Conservation (phyloP, 2,797 vertebrate species). For the Periparus ater region DNA sequence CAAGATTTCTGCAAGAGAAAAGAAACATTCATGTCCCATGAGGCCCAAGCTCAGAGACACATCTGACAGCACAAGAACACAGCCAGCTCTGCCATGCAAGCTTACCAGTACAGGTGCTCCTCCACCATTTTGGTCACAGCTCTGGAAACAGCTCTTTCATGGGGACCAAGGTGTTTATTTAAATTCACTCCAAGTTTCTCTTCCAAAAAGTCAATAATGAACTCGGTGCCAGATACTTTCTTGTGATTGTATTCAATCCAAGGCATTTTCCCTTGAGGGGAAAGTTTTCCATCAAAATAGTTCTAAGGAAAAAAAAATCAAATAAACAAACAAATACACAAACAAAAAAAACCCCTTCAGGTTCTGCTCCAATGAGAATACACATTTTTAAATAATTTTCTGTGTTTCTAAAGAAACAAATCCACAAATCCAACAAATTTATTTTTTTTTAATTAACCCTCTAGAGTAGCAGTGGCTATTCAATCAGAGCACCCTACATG, state of each 20-base stretch:
- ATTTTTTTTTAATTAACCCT: background rate
- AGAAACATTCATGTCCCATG: background rate
- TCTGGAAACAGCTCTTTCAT: conserved; percentile 91
- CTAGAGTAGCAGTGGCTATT: background rate
- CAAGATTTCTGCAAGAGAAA: background rate
- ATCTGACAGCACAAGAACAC: background rate
- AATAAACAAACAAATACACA: background rate
- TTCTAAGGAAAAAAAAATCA: conserved; percentile 80
- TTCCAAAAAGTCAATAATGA: conserved; percentile 98
- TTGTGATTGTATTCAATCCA: conserved; percentile 98
- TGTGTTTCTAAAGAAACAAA: background rate
- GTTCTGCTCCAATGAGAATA: background rate
- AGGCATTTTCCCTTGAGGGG: conserved; percentile 98
- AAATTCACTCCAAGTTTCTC: conserved; percentile 93
- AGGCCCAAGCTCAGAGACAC: background rate
- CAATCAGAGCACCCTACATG: background rate
- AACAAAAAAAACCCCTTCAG: background rate
- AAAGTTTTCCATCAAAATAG: conserved; percentile 98
- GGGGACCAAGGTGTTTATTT: conserved; percentile 88
- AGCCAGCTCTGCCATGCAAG: background rate
- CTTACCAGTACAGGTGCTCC: conserved; percentile 98
- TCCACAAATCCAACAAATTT: background rate
- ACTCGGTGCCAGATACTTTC: conserved; percentile 92
- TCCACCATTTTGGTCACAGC: conserved; percentile 97
- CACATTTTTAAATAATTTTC: background rate